Conservation (phyloP, 64 coral and sea anemone genomes). For the Pachyseris speciosa region DNA sequence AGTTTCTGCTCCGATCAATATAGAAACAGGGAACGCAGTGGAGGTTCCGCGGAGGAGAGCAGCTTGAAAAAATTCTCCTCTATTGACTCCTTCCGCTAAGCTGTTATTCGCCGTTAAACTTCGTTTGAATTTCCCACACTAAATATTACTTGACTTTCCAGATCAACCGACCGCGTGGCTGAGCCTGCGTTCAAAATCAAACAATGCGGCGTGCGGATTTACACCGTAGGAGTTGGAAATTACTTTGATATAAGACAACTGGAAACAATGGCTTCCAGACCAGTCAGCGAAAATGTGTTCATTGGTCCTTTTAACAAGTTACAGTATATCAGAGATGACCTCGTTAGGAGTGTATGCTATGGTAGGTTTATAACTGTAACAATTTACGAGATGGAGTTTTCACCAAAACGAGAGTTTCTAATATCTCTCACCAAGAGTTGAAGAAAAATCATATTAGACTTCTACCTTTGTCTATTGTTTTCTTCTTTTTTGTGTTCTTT, state of each 20-base stretch:
- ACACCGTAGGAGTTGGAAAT: not conserved
- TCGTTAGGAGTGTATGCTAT: constrained; percentile 2
- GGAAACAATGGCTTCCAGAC: not conserved
- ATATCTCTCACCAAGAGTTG: too few relatives aligned
- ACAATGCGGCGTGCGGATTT: not conserved
- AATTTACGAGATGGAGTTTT: too few relatives aligned
- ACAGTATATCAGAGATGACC: constrained; percentile 16
- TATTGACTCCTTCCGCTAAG: too few relatives aligned
- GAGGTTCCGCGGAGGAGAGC: too few relatives aligned
- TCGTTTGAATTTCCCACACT: too few relatives aligned
- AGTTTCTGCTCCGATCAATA: too few relatives aligned
- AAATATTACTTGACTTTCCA: not conserved
- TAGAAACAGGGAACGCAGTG: too few relatives aligned
- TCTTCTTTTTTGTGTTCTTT: not conserved
- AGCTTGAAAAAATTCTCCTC: too few relatives aligned
- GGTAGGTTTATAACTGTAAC: not conserved
- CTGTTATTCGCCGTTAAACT: too few relatives aligned
- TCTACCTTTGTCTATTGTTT: too few relatives aligned
- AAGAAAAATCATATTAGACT: too few relatives aligned
- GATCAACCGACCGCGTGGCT: not conserved
- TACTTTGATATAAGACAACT: constrained; percentile 12
- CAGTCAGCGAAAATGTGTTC: constrained; percentile 12
- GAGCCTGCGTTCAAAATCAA: constrained; percentile 8
- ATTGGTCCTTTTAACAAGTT: constrained; percentile 36
- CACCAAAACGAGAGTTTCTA: too few relatives aligned